These are phyloP conservation scores for Phragmatobia fuliginosa DNA, from an alignment of 2,888 invertebrate genomes.

Conservation along the genomic window DNA sequence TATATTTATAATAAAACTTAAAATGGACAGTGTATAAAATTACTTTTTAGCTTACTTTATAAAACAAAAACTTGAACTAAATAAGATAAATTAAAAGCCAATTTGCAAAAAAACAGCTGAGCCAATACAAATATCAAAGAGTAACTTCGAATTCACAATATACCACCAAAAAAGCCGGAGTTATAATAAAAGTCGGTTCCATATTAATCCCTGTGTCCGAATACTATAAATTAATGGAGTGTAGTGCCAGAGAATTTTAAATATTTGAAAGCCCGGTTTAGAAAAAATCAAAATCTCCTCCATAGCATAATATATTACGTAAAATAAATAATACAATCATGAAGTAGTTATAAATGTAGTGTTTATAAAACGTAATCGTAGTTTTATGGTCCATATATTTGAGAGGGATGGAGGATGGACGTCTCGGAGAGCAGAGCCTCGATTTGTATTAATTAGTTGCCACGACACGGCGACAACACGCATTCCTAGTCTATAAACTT, in stretches of 20 bases:
- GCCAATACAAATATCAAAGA: slow-evolving; percentile 5
- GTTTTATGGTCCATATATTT: slow-evolving; percentile 83
- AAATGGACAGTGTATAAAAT: not conserved
- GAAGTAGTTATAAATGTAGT: slow-evolving; percentile 86
- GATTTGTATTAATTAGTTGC: slow-evolving; percentile 77
- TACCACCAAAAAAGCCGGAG: slow-evolving; percentile 16
- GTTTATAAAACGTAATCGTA: slow-evolving; percentile 85
- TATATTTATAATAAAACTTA: not conserved
- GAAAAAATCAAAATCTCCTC: slow-evolving; percentile 82
- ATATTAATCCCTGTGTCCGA: slow-evolving; percentile 58
- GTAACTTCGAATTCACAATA: slow-evolving; percentile 12
- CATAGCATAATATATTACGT: slow-evolving; percentile 84
- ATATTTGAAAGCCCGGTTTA: slow-evolving; percentile 85
- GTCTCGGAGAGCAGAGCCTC: slow-evolving; percentile 49
- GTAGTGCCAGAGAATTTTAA: slow-evolving; percentile 84
- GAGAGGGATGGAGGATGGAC: slow-evolving; percentile 62
- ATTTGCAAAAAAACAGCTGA: not conserved
- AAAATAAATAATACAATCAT: slow-evolving; percentile 86
- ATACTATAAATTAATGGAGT: slow-evolving; percentile 85
- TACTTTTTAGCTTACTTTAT: not conserved
- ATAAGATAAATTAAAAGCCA: not conserved
- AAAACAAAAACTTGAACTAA: not conserved
- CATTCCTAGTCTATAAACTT: slow-evolving; percentile 46
- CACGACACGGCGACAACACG: slow-evolving; percentile 52
- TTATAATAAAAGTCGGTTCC: slow-evolving; percentile 54